Evolutionary conservation across 2,797 vertebrate genomes (phyloP).

Genomic region (Parauchenoglanis ngamensis): DNA sequence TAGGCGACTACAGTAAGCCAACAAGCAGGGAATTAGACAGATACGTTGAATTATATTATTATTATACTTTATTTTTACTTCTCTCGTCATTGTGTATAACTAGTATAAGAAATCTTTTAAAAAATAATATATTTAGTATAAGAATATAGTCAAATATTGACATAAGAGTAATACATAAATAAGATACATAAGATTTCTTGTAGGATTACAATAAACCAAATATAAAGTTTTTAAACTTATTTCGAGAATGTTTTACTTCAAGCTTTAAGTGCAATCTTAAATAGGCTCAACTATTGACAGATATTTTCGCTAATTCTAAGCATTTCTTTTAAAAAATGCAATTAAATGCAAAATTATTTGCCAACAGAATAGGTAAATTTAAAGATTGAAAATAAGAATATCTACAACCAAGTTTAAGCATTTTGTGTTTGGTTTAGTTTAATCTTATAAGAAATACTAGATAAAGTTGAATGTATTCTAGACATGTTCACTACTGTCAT

Average conservation of each 20-base stretch:
- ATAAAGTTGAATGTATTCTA: neutral
- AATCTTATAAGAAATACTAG: neutral
- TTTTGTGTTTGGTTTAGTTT: neutral
- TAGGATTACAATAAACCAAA: neutral
- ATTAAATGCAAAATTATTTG: neutral
- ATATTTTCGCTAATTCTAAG: neutral
- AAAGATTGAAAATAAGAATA: too few relatives aligned
- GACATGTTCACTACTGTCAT: neutral
- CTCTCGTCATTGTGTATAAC: neutral
- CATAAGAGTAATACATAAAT: too few relatives aligned
- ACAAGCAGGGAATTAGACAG: neutral
- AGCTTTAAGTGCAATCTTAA: neutral
- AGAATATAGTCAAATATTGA: neutral
- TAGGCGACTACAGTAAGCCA: neutral
- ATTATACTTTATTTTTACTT: neutral
- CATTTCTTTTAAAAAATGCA: neutral
- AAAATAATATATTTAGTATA: neutral
- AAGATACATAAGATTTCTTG: too few relatives aligned
- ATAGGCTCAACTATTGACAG: neutral
- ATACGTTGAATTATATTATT: neutral
- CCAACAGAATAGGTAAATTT: too few relatives aligned
- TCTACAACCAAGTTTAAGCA: neutral
- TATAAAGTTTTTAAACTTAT: neutral
- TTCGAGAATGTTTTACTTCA: neutral
- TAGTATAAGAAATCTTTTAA: neutral